Evolutionary conservation across 2,113 vertebrate genomes (phyloP), one percentile per base, ranked within the genome.

Genomic region (Zootoca vivipara): DNA sequence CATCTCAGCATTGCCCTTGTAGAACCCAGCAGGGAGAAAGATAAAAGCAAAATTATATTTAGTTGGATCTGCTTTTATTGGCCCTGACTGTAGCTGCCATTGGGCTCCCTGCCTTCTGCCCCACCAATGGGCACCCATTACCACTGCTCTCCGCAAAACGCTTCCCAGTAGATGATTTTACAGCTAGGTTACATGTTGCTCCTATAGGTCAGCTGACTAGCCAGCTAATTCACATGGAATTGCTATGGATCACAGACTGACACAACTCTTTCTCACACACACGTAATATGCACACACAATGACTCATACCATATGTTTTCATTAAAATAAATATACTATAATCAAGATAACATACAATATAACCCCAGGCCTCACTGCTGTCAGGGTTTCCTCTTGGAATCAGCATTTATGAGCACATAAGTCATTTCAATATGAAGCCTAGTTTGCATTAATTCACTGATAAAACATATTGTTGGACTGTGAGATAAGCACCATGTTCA

Each of bases 361-460:
- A 81, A 78, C 26, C 33, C 26, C 62, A 20, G 93, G 90, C 87
- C 72, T 88, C 73, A 86, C 90, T 93, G 85, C 73, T 78, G 89
- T 89, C 85, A 88, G 9, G 89, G 69, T 62, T 81, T 83, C 69
- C 64, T 86, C 83, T 87, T 65, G 89, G 78, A 40, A 81, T 85
- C 91, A 90, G 90, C 78, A 89, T 94, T 89, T 90, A 91, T 85
- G 72, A n/a, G 67, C 85, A 78, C 81, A 20, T 78, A 91, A 89
- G 8, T 92, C 56, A 87, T 85, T 90, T 52, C 72, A 69, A 77
- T 92, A 81, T 90, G 18, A 79, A 58, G 65, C 33, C 24, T 33
- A 89, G 85, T 74, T 83, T 74, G 28, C 78, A 88, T 89, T 69
- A 89, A 90, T 89, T 92, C 89, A 90, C 88, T 88, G 89, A 78